Percentiles rank a stretch among this genome's conserved stretches.
Conservation (phyloP, 2,888 invertebrate species). For the Panorpa germanica region DNA sequence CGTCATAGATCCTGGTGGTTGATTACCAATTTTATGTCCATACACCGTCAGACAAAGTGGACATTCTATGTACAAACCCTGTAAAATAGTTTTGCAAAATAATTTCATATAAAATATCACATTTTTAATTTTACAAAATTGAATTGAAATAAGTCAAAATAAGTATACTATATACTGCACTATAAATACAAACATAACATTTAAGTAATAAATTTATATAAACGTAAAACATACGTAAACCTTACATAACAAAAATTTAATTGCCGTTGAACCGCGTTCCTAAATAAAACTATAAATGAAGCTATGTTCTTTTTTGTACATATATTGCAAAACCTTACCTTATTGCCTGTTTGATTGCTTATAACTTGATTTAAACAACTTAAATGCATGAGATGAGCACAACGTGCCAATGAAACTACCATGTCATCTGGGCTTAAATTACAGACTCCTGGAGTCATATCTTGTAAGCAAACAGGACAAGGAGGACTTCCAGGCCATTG, state of each 20-base stretch:
- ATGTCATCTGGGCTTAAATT: conserved; percentile 25
- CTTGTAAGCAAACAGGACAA: conserved; percentile 49
- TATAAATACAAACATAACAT: conserved; percentile 15
- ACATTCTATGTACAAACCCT: conserved; percentile 65
- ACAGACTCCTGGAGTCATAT: conserved; percentile 34
- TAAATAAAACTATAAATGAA: no score
- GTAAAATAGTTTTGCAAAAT: conserved; percentile 12
- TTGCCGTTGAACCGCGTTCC: conserved; percentile 9
- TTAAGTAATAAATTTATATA: conserved; percentile 14
- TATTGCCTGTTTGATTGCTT: conserved; percentile 30
- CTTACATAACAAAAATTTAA: conserved; percentile 17
- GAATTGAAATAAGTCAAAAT: conserved; percentile 2
- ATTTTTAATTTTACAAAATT: background rate
- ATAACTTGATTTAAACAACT: conserved; percentile 60
- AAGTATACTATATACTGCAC: no score
- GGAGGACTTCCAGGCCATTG: conserved; percentile 51
- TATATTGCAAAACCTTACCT: conserved; percentile 18
- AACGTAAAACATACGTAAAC: conserved; percentile 3
- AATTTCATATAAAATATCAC: background rate
- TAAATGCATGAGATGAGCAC: conserved; percentile 64
- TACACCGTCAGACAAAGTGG: conserved; percentile 72
- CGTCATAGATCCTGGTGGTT: conserved; percentile 68
- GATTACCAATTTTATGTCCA: conserved; percentile 61
- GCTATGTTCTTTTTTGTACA: no score
- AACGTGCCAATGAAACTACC: conserved; percentile 47